Conservation (phyloP, 2,113 vertebrate species). For the Morone saxatilis region DNA sequence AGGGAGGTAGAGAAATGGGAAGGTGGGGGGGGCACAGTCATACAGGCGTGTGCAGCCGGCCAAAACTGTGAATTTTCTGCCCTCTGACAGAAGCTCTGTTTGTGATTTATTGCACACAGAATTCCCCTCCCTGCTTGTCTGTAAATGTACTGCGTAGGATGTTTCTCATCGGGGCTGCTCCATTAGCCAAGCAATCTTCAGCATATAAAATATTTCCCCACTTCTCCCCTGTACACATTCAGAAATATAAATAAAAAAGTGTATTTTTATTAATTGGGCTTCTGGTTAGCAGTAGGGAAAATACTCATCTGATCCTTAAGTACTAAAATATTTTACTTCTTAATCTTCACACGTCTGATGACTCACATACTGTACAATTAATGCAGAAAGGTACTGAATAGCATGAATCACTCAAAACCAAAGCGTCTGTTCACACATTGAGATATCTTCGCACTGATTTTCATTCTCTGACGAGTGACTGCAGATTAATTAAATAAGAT, state of each 20-base stretch:
- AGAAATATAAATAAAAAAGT: not conserved
- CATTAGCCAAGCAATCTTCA: constrained; percentile 1
- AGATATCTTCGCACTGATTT: constrained; percentile 8
- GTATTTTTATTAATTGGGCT: not conserved
- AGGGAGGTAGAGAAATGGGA: constrained; percentile 16
- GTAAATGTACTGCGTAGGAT: constrained; percentile 28
- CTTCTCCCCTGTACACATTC: not conserved
- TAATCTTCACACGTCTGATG: not conserved
- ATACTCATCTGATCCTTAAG: not conserved
- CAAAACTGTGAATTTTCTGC: constrained; percentile 17
- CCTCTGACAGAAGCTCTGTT: constrained; percentile 34
- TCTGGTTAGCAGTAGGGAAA: constrained; percentile 16
- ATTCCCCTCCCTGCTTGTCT: constrained; percentile 4
- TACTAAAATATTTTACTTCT: not conserved
- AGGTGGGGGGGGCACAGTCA: not conserved
- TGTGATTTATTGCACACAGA: constrained; percentile 44
- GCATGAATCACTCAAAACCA: not conserved
- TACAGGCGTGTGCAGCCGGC: constrained; percentile 11
- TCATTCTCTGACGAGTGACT: not conserved
- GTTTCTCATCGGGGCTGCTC: constrained; percentile 20
- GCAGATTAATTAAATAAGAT: constrained; percentile 34
- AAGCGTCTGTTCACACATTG: not conserved
- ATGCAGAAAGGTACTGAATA: not conserved
- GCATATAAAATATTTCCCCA: constrained; percentile 8
- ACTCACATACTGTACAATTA: not conserved